Conservation (phyloP, 1,140 invertebrate genomes). For the Homarus americanus region DNA sequence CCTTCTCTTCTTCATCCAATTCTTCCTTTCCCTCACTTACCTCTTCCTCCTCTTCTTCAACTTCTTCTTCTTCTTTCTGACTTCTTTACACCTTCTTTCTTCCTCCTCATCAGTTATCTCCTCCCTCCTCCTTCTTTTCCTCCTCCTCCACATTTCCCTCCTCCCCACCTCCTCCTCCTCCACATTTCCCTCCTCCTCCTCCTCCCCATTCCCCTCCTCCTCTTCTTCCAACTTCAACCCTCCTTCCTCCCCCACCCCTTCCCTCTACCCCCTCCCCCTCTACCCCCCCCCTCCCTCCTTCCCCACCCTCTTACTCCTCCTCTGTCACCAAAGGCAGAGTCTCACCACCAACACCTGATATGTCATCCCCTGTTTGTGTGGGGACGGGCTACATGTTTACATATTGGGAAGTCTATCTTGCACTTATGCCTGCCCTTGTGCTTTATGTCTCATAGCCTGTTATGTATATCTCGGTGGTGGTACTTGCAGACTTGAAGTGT, state of each 20-base stretch:
- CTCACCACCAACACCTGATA: too few relatives aligned
- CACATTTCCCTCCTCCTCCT: neutral
- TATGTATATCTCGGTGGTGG: too few relatives aligned
- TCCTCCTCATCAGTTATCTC: neutral
- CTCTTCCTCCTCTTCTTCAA: neutral
- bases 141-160: neutral
- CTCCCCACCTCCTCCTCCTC: neutral
- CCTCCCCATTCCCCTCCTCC: neutral
- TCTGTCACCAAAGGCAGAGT: too few relatives aligned
- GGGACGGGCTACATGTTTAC: too few relatives aligned
- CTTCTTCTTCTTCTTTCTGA: neutral
- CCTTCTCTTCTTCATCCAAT: too few relatives aligned
- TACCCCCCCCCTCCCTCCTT: neutral
- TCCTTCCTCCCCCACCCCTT: neutral
- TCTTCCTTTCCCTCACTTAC: too few relatives aligned
- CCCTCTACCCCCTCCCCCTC: neutral
- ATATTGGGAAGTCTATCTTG: too few relatives aligned
- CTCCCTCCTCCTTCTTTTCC: neutral
- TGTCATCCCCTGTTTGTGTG: too few relatives aligned
- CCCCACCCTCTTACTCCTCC: neutral
- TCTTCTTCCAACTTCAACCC: neutral
- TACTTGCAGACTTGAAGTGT: neutral
- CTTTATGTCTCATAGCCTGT: too few relatives aligned
- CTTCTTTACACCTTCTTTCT: neutral
- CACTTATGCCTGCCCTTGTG: neutral